Evolutionary conservation across 2,797 vertebrate genomes (phyloP), one percentile per base, ranked within the genome.

Genomic region (Macropodus opercularis): DNA sequence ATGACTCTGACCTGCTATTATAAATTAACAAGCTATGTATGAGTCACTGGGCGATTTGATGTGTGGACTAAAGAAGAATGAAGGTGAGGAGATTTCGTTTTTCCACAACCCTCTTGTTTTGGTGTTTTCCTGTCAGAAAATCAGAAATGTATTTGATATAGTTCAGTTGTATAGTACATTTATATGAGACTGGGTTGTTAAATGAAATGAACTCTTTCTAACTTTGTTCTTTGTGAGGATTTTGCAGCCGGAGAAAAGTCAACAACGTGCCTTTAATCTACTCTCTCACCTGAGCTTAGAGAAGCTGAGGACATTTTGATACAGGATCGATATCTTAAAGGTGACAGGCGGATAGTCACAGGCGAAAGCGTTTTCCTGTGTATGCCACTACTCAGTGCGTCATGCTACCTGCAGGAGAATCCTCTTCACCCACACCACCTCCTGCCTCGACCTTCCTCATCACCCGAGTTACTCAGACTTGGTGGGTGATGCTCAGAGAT

Each of bases 401-500:
- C 39, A 11, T 17, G 48, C 17, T 52, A 51, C 58, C 43, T 57
- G 21, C 48, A 61, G 63, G 48, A 50, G 39, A 40, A 29, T 39
- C 50, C 22, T 23, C 46, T 41, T 40, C 40, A 31, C 23, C 36
- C 27, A 6, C 47, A 41, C 10, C 32, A 31, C 32, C 32, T 6
- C 39, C 31, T 13, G 8, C 15, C 32, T 52, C 21, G 5, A 8
- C 35, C 40, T 15, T 39, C 52, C 55, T 40, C 70, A 34, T 46
- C 69, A 41, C 54, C 39, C 6, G 39, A 35, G n/a, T 17, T 36
- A 5, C 43, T 58, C 34, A 36, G 62, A 48, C 27, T 39, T 12
- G 31, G 31, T 32, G 26, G 15, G 60, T 34, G 17, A 61, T 21
- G 7, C 64, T 50, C 21, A 0, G 51, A 74, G 74, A 84, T 79